These are phyloP conservation scores for Formica selysi DNA, from an alignment of 1,140 invertebrate species.

Conservation along the genomic window DNA sequence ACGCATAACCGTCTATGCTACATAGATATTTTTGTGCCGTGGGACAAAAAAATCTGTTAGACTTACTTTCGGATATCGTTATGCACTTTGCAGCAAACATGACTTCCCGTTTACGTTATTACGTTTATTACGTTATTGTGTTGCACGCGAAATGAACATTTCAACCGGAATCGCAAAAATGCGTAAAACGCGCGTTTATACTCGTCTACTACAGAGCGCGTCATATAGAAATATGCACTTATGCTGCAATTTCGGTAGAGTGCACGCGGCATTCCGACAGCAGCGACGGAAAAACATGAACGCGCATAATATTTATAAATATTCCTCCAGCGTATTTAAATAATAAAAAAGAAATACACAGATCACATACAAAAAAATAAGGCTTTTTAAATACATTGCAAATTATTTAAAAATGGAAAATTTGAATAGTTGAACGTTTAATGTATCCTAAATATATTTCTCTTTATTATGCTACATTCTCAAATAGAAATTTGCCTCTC, in stretches of 20 bases:
- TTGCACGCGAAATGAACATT: constrained; percentile 27
- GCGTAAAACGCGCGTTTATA: constrained; percentile 36
- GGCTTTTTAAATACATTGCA: background rate
- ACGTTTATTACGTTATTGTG: constrained; percentile 49
- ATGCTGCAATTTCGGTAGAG: constrained; percentile 31
- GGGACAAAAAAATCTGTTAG: constrained; percentile 13
- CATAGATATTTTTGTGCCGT: background rate
- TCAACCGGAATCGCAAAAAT: constrained; percentile 44
- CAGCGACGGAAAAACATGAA: constrained; percentile 14
- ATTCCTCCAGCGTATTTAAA: background rate
- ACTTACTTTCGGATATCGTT: constrained; percentile 36
- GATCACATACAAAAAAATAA: background rate
- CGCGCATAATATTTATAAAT: constrained; percentile 35
- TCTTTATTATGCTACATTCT: background rate
- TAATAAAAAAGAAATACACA: background rate
- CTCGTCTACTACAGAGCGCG: background rate
- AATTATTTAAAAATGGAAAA: background rate
- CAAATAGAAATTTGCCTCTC: background rate
- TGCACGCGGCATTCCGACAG: background rate
- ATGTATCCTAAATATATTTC: background rate
- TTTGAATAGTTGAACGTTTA: background rate
- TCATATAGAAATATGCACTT: constrained; percentile 31
- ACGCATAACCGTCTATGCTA: background rate
- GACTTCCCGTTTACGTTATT: constrained; percentile 40
- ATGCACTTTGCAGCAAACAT: constrained; percentile 27